Evolutionary conservation across 2,888 invertebrate species (phyloP), one percentile per base, ranked within the genome.

Genomic region (Campoplex capitator): DNA sequence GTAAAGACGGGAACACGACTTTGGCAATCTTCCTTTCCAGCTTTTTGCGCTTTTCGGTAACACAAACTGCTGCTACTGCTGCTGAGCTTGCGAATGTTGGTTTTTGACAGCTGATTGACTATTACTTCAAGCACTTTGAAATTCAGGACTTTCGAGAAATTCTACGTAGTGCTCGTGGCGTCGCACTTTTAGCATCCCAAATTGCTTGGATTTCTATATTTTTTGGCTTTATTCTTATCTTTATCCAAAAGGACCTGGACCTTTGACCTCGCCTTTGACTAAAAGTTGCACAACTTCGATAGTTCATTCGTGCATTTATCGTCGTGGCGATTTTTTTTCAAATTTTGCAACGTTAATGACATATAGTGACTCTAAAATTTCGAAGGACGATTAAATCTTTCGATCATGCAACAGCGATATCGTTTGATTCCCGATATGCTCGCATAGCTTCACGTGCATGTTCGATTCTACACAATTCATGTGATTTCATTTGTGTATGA

Each of bases 321-420:
- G 56, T 38, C 58, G 23, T 6, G 28, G 18, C 23, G 3, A 32
- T 48, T 32, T 18, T 48, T 51, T 18, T 51, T 35, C 32, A 23
- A 54, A 18, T 2, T 18, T 16, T 1, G 51, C 18, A 54, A 45
- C 35, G 71, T 18, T 32, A 18, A 51, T 54, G 71, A 71, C 18
- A 4, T 6, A 38, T 1, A 7, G 42, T 42, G 8, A 9, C 42
- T 48, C 48, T n/a, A 56, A 38, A 56, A 56, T 74, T 74, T 74
- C 56, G 56, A 74, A 56, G 38, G 56, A 32, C n/a, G 38, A 56
- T 74, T 23, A 45, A 45, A 74, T 74, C 58, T 75, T 58, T 56
- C 42, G 75, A 42, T 62, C 42, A 42, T 23, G 23, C 42, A 58
- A n/a, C 28, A 62, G 38, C 45, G 42, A 75, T 23, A 23, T 62